phyloP scores from a whole-genome alignment of 2,113 vertebrate species.

The cattle (Bos taurus) region ARS-UCD2.0 NC_037328.1:96354001-96354500 shows the following conservation, averaged over 20 bases:
- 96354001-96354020: slow-evolving; percentile 95
- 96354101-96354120: slow-evolving; percentile 99
- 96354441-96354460: too few species aligned
- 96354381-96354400: too few species aligned
- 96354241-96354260: rapidly evolving
- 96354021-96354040: slow-evolving; percentile 97
- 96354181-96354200: rapidly evolving
- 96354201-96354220: rapidly evolving
- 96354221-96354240: background rate
- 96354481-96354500: too few species aligned
- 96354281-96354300: background rate
- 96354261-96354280: rapidly evolving
- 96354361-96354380: too few species aligned
- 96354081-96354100: slow-evolving; percentile 93
- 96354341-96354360: too few species aligned
- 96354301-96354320: background rate
- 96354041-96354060: slow-evolving; percentile 95
- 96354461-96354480: too few species aligned
- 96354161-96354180: slow-evolving; percentile 71
- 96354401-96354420: too few species aligned
- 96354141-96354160: slow-evolving; percentile 98
- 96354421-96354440: too few species aligned
- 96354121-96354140: slow-evolving; percentile 93
- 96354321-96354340: too few species aligned
- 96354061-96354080: slow-evolving; percentile 90